Percentiles rank a stretch among this genome's conserved stretches.
Conservation (phyloP, 2,888 invertebrate species). For the Eurytoma californica region DNA sequence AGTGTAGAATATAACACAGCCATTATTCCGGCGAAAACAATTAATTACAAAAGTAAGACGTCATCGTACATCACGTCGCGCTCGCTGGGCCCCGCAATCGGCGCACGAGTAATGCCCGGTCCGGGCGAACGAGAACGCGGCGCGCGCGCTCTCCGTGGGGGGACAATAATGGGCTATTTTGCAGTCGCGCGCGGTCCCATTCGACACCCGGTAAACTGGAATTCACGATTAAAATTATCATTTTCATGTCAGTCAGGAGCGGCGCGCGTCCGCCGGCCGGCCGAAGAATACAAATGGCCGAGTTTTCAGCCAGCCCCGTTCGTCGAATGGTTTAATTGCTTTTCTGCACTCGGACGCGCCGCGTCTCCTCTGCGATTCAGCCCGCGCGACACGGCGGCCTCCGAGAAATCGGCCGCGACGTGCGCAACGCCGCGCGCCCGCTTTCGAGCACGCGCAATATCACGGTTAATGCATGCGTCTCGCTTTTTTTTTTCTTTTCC, state of each 20-base stretch:
- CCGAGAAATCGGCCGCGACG: conserved; percentile 34
- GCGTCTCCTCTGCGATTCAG: conserved; percentile 17
- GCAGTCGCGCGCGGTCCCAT: conserved; percentile 17
- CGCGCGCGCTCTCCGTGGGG: too few species aligned
- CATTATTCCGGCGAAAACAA: too few species aligned
- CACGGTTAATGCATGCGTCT: neutral
- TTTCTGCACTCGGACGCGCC: conserved; percentile 26
- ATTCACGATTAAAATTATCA: conserved; percentile 38
- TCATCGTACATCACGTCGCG: neutral
- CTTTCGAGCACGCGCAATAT: neutral
- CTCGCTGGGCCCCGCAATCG: neutral
- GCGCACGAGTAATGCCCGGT: too few species aligned
- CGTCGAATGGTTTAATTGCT: conserved; percentile 50
- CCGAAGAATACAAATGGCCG: conserved; percentile 43
- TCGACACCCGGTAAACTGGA: conserved; percentile 45
- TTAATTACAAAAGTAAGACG: conserved; percentile 4
- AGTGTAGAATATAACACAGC: too few species aligned
- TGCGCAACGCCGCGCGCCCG: neutral
- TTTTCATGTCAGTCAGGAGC: conserved; percentile 36
- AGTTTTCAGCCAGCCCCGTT: conserved; percentile 13
- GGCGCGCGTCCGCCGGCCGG: neutral
- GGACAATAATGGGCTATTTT: conserved; percentile 22
- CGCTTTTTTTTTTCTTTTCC: neutral
- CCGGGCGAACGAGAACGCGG: too few species aligned
- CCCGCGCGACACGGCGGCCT: conserved; percentile 18